phyloP scores from a whole-genome alignment of 2,113 vertebrate species.

The Prionailurus viverrinus region DNA sequence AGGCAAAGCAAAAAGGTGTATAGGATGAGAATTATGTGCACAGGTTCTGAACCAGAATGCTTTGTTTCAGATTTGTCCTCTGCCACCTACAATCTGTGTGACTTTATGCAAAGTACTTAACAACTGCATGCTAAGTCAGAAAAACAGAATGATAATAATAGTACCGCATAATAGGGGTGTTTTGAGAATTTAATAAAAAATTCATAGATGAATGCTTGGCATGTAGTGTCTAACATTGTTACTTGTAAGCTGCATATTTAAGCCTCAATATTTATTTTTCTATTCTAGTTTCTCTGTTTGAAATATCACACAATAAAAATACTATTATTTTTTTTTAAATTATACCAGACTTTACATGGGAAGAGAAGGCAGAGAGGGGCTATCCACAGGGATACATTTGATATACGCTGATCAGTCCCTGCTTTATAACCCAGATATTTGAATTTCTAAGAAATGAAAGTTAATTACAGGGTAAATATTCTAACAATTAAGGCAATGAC shows the following conservation, averaged over 20 bases:
- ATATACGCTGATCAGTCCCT: not conserved
- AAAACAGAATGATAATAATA: not conserved
- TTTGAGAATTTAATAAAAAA: not conserved
- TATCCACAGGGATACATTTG: not conserved
- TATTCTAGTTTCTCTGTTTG: constrained; percentile 24
- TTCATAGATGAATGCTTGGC: not conserved
- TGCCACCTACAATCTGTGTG: not conserved
- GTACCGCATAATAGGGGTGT: not conserved
- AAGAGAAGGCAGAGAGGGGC: not conserved
- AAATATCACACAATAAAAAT: constrained; percentile 33
- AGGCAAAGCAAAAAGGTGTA: not conserved
- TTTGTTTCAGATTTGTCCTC: not conserved
- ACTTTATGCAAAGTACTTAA: not conserved
- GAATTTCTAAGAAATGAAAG: constrained; percentile 11
- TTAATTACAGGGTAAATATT: not conserved
- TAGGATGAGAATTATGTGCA: not conserved
- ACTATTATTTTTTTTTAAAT: not conserved
- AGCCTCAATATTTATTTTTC: not conserved
- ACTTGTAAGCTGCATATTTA: constrained; percentile 33
- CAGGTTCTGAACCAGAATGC: not conserved
- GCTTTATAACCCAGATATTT: not conserved
- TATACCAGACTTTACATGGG: not conserved
- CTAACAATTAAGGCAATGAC: not conserved
- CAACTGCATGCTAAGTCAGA: not conserved
- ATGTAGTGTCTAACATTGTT: not conserved